These are phyloP conservation scores for Sorex araneus DNA, from an alignment of 2,113 vertebrate species.

Conservation along the genomic window DNA sequence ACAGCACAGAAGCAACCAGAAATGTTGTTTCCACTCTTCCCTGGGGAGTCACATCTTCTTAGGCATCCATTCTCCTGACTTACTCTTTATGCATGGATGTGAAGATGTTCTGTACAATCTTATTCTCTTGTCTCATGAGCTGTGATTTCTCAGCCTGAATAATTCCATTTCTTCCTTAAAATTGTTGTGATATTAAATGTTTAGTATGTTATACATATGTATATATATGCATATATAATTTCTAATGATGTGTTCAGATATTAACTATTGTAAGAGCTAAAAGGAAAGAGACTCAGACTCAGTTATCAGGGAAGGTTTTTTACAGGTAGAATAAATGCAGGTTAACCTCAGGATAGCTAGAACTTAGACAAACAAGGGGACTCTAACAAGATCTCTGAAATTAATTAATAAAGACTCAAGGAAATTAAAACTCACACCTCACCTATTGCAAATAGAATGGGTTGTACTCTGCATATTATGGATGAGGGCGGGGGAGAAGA, in stretches of 20 bases:
- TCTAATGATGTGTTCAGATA: background rate
- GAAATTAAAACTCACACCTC: background rate
- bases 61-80: background rate
- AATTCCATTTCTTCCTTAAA: background rate
- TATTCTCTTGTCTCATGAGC: background rate
- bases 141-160: slow-evolving; percentile 46
- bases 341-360: background rate
- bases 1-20: background rate
- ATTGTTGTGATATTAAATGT: background rate
- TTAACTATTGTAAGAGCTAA: background rate
- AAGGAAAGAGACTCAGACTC: background rate
- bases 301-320: slow-evolving; percentile 21
- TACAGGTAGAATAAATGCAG: background rate
- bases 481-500: background rate
- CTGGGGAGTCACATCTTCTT: background rate
- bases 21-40: background rate
- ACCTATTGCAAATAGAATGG: background rate
- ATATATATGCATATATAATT: background rate
- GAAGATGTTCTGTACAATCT: background rate
- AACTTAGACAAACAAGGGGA: background rate
- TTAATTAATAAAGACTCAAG: background rate
- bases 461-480: background rate
- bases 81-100: background rate
- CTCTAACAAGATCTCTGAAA: background rate
- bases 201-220: background rate